Conservation (phyloP, 1,140 invertebrate genomes). For the Pseudomyrmex pallidus region DNA sequence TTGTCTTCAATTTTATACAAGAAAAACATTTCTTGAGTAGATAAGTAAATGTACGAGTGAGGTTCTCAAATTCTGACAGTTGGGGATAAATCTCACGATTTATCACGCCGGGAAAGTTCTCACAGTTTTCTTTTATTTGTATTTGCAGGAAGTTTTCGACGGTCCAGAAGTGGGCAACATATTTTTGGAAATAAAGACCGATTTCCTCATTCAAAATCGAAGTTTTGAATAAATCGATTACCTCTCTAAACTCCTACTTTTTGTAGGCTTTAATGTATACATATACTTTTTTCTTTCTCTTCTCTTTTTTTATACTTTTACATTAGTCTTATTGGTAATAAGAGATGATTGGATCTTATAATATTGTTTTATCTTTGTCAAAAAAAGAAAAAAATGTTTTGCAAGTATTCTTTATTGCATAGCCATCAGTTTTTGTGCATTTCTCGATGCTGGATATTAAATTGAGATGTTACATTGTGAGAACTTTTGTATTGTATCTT, state of each 20-base stretch:
- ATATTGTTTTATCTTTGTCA: slow-evolving; percentile 75
- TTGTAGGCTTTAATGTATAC: slow-evolving; percentile 57
- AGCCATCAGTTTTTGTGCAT: slow-evolving; percentile 54
- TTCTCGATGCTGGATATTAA: slow-evolving; percentile 45
- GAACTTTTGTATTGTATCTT: slow-evolving; percentile 60
- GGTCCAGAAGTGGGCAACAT: slow-evolving; percentile 81
- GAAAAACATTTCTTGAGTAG: slow-evolving; percentile 56
- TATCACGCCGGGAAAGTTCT: slow-evolving; percentile 72
- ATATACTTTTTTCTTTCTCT: slow-evolving; percentile 52
- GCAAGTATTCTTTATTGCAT: slow-evolving; percentile 59
- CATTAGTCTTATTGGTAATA: slow-evolving; percentile 67
- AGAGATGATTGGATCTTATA: slow-evolving; percentile 42
- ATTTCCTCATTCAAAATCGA: slow-evolving; percentile 84
- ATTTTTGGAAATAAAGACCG: slow-evolving; percentile 86
- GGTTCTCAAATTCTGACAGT: slow-evolving; percentile 22
- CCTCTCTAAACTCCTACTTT: slow-evolving; percentile 74
- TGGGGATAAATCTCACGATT: slow-evolving; percentile 72
- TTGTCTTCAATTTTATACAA: slow-evolving; percentile 55
- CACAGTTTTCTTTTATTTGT: slow-evolving; percentile 82
- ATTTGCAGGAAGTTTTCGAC: slow-evolving; percentile 85
- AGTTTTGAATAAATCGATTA: slow-evolving; percentile 76
- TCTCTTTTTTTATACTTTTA: slow-evolving; percentile 69
- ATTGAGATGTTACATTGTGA: slow-evolving; percentile 59
- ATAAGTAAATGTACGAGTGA: slow-evolving; percentile 53
- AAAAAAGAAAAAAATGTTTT: slow-evolving; percentile 74